Percentiles rank a stretch among this genome's conserved stretches.
These are phyloP conservation scores for Drosophila quinaria DNA, from an alignment of 2,888 invertebrate species.

Conservation along the genomic window DNA sequence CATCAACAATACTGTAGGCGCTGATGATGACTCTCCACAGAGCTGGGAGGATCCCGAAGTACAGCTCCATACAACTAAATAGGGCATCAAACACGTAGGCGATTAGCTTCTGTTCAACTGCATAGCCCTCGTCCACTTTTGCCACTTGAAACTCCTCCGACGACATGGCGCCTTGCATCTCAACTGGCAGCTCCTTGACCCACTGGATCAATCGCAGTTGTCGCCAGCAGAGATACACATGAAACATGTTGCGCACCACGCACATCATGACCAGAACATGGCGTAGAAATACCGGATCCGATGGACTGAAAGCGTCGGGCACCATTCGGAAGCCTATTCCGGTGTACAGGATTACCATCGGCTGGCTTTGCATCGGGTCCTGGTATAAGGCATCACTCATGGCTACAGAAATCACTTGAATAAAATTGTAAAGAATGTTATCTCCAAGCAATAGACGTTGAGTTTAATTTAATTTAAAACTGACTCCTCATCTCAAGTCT, in stretches of 20 bases:
- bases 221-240: slow-evolving; percentile 50
- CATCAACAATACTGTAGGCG: slow-evolving; percentile 35
- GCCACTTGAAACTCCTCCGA: slow-evolving; percentile 14
- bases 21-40: slow-evolving; percentile 44
- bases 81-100: slow-evolving; percentile 36
- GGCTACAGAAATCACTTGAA: not conserved
- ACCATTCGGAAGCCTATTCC: slow-evolving; percentile 21
- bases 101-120: slow-evolving; percentile 30
- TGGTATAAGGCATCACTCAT: slow-evolving; percentile 44
- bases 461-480: not conserved
- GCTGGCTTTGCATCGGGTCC: slow-evolving; percentile 54
- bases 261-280: slow-evolving; percentile 51
- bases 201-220: slow-evolving; percentile 37
- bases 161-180: slow-evolving; percentile 31
- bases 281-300: slow-evolving; percentile 57
- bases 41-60: slow-evolving; percentile 29
- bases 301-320: slow-evolving; percentile 7
- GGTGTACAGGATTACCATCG: slow-evolving; percentile 1
- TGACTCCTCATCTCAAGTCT: not conserved
- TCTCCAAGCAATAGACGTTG: not conserved
- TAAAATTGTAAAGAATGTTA: not conserved
- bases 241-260: slow-evolving; percentile 36
- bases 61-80: slow-evolving; percentile 56
- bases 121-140: slow-evolving; percentile 38
- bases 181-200: not conserved